These are phyloP conservation scores for Meteorus cinctellus DNA, from an alignment of 2,888 invertebrate species.

Conservation along the genomic window DNA sequence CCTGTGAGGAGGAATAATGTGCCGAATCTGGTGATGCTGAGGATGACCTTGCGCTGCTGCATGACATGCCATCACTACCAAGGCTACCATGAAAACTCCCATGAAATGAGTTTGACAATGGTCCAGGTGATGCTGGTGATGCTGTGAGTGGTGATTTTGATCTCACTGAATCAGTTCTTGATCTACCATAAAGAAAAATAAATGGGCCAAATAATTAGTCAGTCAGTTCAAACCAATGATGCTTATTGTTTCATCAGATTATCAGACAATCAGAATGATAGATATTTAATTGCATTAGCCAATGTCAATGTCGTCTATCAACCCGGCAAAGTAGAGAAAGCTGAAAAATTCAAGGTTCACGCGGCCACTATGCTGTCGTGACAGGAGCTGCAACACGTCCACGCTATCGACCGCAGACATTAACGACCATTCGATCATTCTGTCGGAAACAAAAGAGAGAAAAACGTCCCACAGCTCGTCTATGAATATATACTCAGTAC, in stretches of 20 bases:
- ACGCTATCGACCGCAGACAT: slow-evolving; percentile 6
- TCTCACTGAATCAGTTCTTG: slow-evolving; percentile 71
- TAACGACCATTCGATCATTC: slow-evolving; percentile 19
- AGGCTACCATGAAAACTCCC: slow-evolving; percentile 72
- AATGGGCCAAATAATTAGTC: no score
- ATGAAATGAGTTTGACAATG: slow-evolving; percentile 68
- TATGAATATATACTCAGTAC: background rate
- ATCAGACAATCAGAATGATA: background rate
- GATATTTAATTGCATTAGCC: background rate
- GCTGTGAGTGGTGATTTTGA: slow-evolving; percentile 70
- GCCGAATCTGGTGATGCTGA: slow-evolving; percentile 72
- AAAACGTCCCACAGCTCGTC: background rate
- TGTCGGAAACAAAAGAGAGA: background rate
- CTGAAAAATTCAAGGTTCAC: slow-evolving; percentile 56
- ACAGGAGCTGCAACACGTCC: slow-evolving; percentile 37
- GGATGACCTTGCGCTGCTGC: slow-evolving; percentile 71
- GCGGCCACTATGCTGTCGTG: background rate
- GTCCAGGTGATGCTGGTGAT: slow-evolving; percentile 70
- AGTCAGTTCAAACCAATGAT: background rate
- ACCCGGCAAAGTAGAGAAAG: slow-evolving; percentile 58
- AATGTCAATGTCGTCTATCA: slow-evolving; percentile 54
- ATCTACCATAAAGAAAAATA: slow-evolving; percentile 59
- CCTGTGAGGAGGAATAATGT: slow-evolving; percentile 69
- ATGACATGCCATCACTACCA: slow-evolving; percentile 72
- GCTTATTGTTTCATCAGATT: background rate